Base-by-base conservation (phyloP, 2,888 invertebrate genomes). In the Augochlorella aurata region DNA sequence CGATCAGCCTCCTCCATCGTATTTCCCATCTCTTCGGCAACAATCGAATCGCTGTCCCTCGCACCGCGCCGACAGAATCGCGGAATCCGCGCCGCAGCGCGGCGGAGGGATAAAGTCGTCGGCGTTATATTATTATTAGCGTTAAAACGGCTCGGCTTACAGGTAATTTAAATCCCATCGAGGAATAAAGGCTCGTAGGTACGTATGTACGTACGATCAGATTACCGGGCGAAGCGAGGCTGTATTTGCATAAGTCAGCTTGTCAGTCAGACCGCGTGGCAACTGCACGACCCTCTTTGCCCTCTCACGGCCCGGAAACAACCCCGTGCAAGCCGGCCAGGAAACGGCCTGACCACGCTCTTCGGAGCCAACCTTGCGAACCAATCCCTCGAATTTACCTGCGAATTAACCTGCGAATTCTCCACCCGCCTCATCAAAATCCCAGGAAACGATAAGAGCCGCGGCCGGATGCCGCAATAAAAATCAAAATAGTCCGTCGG, bases 171-270 rank as follows among this genome's bases (percentile, higher is more conserved):
- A 92, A 92, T 90, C 89, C 90, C 88, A 90, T 89, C 87, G 85
- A 85, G 90, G 89, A 90, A 89, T 85, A 91, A 89, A 90, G 88
- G 89, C 85, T 81, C 86, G 79, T 85, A 79, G 47, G 70, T 88
- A 84, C 81, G 78, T 85, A 79, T 58, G 75, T 84, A 84, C 83
- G 68, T 85, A 82, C 89, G 89, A 90, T 90, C 91, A 89, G 91
- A 84, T 88, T 90, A 89, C 81, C 77, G 50, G 73, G 71, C 83
- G 88, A 83, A 87, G 86, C 87, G 89, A 88, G 89, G 79, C 74
- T 90, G 89, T 93, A 93, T 93, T 93, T 93, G 93, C 93, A 93
- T 93, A 93, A 93, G 93, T 93, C 93, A 93, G 93, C 89, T 92
- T 93, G 93, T 93, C 93, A 93, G 93, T 93, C 93, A 93, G 91